Evolutionary conservation across 2,797 vertebrate genomes (phyloP).

Genomic region (Anniella stebbinsi): DNA sequence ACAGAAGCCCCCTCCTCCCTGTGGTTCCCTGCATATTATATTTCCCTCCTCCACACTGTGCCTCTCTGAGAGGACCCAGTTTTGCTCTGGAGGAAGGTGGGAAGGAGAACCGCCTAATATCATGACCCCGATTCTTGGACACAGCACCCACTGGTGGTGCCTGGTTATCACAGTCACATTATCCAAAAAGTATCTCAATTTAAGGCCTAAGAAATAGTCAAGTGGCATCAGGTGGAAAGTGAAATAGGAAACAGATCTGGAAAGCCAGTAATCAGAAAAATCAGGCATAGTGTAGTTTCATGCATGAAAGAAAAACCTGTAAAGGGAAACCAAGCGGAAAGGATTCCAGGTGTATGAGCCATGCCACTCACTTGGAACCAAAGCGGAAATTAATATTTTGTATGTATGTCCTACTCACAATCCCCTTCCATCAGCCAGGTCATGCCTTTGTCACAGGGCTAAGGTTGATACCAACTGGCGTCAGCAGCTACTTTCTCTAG

Average conservation of each 20-base stretch:
- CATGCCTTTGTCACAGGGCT: background rate
- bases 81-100: background rate
- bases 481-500: background rate
- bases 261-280: background rate
- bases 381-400: conserved; percentile 9
- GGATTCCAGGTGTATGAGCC: conserved; percentile 7
- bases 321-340: background rate
- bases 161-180: conserved; percentile 15
- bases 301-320: background rate
- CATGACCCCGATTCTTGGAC: background rate
- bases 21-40: background rate
- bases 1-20: background rate
- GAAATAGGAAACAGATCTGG: conserved; percentile 45
- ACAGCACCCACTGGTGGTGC: background rate
- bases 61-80: no score
- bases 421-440: background rate
- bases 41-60: background rate
- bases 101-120: background rate
- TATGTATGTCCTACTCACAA: background rate
- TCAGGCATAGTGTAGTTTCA: background rate
- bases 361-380: background rate
- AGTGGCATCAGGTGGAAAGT: conserved; percentile 35
- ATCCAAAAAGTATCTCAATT: background rate
- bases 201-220: conserved; percentile 23
- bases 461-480: background rate